Base-by-base conservation (phyloP, 2,797 vertebrate species). In the Chromis chromis region DNA sequence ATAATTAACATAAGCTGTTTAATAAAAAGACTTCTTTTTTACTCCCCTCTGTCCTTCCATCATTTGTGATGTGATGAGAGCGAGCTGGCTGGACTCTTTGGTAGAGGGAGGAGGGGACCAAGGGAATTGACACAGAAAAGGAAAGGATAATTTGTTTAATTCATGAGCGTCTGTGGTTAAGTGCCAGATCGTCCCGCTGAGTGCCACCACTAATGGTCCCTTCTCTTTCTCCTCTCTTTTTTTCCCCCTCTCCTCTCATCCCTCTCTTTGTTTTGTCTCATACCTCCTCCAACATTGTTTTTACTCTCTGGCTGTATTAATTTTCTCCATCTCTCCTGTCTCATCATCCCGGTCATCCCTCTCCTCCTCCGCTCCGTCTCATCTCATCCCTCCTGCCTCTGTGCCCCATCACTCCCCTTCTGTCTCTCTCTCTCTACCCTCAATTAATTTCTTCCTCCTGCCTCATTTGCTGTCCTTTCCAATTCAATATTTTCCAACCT, bases 101-200 rank as follows among this genome's bases (percentile, higher is more conserved):
- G 80, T 73, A 24, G 74, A 59, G 74, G 70, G 70, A 70, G 79
- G 78, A 76, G 80, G 76, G 79, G 72, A 71, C n/a, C 25, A 25
- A 78, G 89, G 92, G 88, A 89, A 89, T 86, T 91, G 91, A 93
- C 89, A 90, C 86, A 86, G 88, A 92, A 91, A 93, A 86, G 82
- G 82, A 90, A 87, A 71, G 79, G 89, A 92, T 94, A 74, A 93
- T 93, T 94, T 93, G 92, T 94, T 93, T 94, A 94, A 94, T 93
- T 94, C 93, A 93, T 91, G 92, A 93, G 88, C 63, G 80, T 90
- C 88, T 92, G 86, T 89, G 88, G 89, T 91, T 91, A 90, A 92
- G 93, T 92, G 90, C 87, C 88, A 88, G 85, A 89, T 92, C 78
- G 86, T 91, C 90, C 90, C 78, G 58, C 79, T 54, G 86, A 86